Conservation (phyloP, 2,797 vertebrate genomes). For the Parauchenoglanis punctatus region DNA sequence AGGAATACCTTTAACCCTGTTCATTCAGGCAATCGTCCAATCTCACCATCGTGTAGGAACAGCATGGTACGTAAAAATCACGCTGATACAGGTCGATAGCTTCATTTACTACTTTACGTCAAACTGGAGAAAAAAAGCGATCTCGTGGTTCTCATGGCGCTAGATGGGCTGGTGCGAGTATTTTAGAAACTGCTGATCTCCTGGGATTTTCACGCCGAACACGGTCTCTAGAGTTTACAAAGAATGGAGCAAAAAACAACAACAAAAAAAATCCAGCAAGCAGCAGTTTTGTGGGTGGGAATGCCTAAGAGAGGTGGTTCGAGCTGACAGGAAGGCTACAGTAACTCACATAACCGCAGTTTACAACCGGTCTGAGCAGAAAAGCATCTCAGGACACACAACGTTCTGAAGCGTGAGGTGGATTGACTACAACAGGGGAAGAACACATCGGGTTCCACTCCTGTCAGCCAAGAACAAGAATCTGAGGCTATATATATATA, state of each 20-base stretch:
- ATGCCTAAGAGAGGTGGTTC: not conserved
- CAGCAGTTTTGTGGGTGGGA: not conserved
- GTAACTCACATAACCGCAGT: not conserved
- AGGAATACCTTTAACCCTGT: not conserved
- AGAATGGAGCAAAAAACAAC: not conserved
- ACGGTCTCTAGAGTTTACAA: not conserved
- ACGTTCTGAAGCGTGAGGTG: not conserved
- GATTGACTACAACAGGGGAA: not conserved
- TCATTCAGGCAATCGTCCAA: not conserved
- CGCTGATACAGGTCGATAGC: not conserved
- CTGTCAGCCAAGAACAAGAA: not conserved
- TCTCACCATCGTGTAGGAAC: no score
- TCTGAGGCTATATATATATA: no score
- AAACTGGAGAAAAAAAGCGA: not conserved
- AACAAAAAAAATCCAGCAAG: not conserved
- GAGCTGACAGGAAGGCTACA: not conserved
- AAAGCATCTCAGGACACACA: not conserved
- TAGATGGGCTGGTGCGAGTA: not conserved
- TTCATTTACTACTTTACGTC: not conserved
- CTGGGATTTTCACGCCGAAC: not conserved
- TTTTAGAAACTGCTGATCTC: not conserved
- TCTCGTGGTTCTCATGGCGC: not conserved
- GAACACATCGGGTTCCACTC: not conserved
- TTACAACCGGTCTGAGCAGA: not conserved
- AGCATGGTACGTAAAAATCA: not conserved